phyloP scores from a whole-genome alignment of 2,113 vertebrate species.

The Catharus minimus region DNA sequence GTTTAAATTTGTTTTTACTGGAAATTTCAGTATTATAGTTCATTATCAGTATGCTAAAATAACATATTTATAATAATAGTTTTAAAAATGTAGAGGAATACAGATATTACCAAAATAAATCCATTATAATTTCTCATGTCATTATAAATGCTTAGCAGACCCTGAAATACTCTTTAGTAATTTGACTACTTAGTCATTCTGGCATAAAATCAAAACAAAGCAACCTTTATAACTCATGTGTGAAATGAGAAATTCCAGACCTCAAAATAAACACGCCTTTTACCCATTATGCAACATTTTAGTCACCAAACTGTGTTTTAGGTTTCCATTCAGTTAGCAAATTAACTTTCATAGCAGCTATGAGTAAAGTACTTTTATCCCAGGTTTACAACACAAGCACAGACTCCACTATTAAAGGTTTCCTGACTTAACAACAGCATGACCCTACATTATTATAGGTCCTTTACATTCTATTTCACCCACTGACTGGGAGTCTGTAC shows the following conservation, averaged over 20 bases:
- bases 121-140: slow-evolving; percentile 8
- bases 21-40: neutral
- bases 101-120: slow-evolving; percentile 24
- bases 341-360: neutral
- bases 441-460: neutral
- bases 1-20: slow-evolving; percentile 1
- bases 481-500: neutral
- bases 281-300: slow-evolving; percentile 1
- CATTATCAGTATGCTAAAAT: neutral
- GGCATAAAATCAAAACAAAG: slow-evolving; percentile 40
- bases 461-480: neutral
- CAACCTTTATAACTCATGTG: slow-evolving; percentile 54
- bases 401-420: neutral
- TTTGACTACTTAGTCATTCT: slow-evolving; percentile 3
- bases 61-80: neutral
- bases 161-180: slow-evolving; percentile 43
- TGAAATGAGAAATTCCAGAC: slow-evolving; percentile 61
- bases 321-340: slow-evolving; percentile 11
- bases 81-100: neutral
- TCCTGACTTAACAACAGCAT: neutral
- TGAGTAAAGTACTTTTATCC: neutral
- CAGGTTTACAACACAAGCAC: neutral
- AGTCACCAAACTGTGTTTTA: neutral
- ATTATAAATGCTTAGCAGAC: slow-evolving; percentile 42
- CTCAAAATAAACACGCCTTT: neutral